These are phyloP conservation scores for Cistogaster globosa DNA, from an alignment of 2,888 invertebrate genomes.

Conservation along the genomic window DNA sequence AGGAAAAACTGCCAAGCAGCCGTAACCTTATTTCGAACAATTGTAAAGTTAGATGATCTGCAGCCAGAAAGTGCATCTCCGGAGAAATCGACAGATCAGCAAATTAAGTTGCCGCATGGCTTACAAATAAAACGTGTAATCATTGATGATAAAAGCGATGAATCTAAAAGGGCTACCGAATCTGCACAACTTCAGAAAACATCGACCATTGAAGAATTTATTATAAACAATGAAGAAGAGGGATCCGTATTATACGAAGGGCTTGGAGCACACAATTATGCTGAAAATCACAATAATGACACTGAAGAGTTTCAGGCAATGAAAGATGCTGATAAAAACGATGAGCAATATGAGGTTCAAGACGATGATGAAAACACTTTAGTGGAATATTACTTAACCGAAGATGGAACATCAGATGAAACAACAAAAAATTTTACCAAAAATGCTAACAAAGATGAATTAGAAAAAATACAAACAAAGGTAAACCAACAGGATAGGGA, in stretches of 20 bases:
- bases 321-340: slow-evolving; percentile 55
- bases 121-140: slow-evolving; percentile 75
- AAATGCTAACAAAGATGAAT: neutral
- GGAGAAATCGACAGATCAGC: slow-evolving; percentile 70
- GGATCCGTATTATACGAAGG: slow-evolving; percentile 50
- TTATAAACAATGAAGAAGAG: slow-evolving; percentile 26
- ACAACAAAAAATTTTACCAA: slow-evolving; percentile 4
- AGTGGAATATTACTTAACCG: slow-evolving; percentile 59
- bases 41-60: slow-evolving; percentile 68
- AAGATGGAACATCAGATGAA: slow-evolving; percentile 36
- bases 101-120: slow-evolving; percentile 76
- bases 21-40: slow-evolving; percentile 78
- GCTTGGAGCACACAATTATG: slow-evolving; percentile 25
- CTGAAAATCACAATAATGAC: slow-evolving; percentile 27
- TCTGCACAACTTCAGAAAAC: neutral
- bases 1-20: slow-evolving; percentile 81
- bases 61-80: slow-evolving; percentile 56
- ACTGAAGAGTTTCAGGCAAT: slow-evolving; percentile 41
- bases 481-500: neutral
- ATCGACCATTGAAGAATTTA: neutral
- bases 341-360: slow-evolving; percentile 49
- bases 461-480: neutral
- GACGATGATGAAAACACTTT: slow-evolving; percentile 39
- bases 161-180: neutral
- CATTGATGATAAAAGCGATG: neutral